Evolutionary conservation across 2,888 invertebrate species (phyloP), one percentile per base, ranked within the genome.

Genomic region (Pheosia tremula): DNA sequence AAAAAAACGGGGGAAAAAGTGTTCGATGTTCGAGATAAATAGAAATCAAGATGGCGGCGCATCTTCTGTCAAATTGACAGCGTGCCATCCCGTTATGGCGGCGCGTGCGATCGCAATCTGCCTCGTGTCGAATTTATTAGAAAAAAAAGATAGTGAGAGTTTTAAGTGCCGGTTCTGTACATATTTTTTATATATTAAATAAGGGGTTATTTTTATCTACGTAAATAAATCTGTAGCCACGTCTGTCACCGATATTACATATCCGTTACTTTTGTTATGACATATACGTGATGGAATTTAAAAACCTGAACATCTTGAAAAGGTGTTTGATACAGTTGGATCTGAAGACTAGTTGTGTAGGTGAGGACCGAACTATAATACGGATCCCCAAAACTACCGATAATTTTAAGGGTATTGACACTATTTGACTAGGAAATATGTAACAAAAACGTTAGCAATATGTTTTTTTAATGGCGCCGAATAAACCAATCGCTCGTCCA

Each of bases 21-120:
- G 47, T 36, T 43, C 24, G 49, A n/a, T 39, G 37, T 38, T 57
- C n/a, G 8, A 47, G 24, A 56, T 39, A 47, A 45, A 37, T n/a
- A 24, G 49, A 68, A 66, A 69, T 58, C 59, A 66, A 70, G 63
- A 77, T 74, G 71, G 65, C 67, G 59, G 63, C 58, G 60, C 64
- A 62, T 67, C 45, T 50, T n/a, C 57, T 71, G 70, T 77, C 75
- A 73, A 67, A 58, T 61, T 74, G 73, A 74, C 76, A 73, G 73
- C 61, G 54, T 64, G 61, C 68, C 63, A 67, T 66, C 67, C 71
- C 47, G 61, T 66, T 68, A 64, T 56, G 56, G 36, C 13, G 11
- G 56, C 62, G 59, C 60, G 64, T 59, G 62, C 41, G 74, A 75
- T 73, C 50, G 54, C 37, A 64, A 75, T 76, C 69, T 66, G 60